These are phyloP conservation scores for Otus sunia DNA, from an alignment of 2,113 vertebrate genomes.

Conservation along the genomic window DNA sequence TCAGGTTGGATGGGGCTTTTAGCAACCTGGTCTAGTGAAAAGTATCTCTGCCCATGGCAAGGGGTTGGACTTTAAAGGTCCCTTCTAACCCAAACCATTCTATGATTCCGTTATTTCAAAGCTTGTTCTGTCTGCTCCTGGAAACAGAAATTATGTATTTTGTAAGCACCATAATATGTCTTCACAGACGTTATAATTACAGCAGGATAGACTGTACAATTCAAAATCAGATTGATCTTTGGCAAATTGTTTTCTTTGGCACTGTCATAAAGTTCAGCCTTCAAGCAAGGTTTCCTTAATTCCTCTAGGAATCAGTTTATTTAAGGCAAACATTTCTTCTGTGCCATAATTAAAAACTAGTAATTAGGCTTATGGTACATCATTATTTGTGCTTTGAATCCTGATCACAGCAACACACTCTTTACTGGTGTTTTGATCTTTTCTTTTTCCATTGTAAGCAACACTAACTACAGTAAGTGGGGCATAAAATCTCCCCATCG, in stretches of 20 bases:
- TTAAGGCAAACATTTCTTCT: conserved; percentile 38
- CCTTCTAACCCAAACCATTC: not conserved
- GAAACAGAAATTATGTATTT: not conserved
- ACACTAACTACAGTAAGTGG: conserved; percentile 16
- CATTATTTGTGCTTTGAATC: conserved; percentile 59
- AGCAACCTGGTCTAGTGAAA: not conserved
- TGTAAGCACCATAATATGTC: not conserved
- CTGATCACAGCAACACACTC: conserved; percentile 50
- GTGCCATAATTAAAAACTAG: conserved; percentile 63
- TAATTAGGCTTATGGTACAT: conserved; percentile 62
- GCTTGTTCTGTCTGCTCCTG: not conserved
- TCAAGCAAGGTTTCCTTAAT: not conserved
- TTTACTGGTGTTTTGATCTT: conserved; percentile 59
- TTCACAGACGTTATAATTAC: not conserved
- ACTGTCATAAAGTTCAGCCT: conserved; percentile 13
- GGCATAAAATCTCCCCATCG: not conserved
- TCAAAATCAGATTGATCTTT: conserved; percentile 2
- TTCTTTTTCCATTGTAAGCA: conserved; percentile 32
- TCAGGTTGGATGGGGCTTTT: not conserved
- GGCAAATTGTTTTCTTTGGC: not conserved
- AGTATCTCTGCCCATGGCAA: not conserved
- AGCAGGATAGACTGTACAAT: not conserved
- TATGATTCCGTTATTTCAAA: not conserved
- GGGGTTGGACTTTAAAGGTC: not conserved
- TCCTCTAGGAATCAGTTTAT: conserved; percentile 46